Base-by-base conservation (phyloP, 2,113 vertebrate genomes). In the Dasyprocta punctata region DNA sequence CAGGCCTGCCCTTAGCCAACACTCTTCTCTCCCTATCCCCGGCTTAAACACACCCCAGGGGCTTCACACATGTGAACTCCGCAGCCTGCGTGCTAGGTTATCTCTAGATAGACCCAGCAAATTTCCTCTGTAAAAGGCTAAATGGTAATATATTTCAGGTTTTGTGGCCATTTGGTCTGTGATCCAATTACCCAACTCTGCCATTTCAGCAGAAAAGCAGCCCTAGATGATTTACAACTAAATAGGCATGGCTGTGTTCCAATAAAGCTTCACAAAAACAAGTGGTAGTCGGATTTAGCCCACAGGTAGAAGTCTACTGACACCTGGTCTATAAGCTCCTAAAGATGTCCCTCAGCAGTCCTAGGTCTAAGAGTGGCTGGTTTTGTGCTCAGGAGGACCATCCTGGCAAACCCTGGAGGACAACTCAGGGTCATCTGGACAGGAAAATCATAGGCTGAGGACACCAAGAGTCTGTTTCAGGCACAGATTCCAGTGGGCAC, bases 251-350 rank as follows among this genome's bases (percentile, higher is more conserved):
- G 60, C 30, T 91, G 4, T 83, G 28, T 97, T 96, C 52, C 80
- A 90, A 33, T n/a, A 92, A 96, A 92, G 88, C 17, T 92, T 77
- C 61, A 44, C 44, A 90, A 61, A 95, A 89, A 78, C 36, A 85
- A 28, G 13, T 36, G 30, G 67, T 44, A 92, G 52, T 9, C 84
- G 20, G 7, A 92, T 80, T 73, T 71, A 26, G 17, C 49, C 73
- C 60, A 91, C 5, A 17, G 60, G 54, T 36, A 73, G 9, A 5
- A 73, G 20, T 92, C 85, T 83, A 26, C 24, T 52, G 13, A 89
- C 28, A 78, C 49, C 11, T 88, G 47, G 13, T 47, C 77, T 63
- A 24, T 71, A 63, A 73, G n/a, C 28, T 83, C 85, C 63, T 54
- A 94, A 83, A 86, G 7, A 44, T 61, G 30, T 11, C 49, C 22